A percentile compares a stretch with the other conserved stretches of the same genome.
These are phyloP conservation scores for Thymelicus acteon DNA, from an alignment of 2,888 invertebrate genomes.

Conservation along the genomic window DNA sequence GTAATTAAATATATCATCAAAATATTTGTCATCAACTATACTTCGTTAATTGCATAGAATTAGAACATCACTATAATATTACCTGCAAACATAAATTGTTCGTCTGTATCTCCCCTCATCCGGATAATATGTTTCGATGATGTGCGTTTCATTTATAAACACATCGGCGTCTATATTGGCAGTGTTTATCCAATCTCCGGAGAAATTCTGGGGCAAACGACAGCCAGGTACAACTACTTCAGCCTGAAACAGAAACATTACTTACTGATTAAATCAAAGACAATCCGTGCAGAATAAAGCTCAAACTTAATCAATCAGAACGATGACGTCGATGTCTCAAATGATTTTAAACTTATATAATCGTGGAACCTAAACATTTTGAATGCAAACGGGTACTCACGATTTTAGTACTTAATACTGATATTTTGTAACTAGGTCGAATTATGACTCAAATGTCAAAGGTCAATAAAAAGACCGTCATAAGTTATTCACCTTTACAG, in stretches of 20 bases:
- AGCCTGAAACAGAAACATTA: conserved; percentile 78
- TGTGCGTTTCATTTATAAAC: conserved; percentile 97
- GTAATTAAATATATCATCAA: too few species aligned
- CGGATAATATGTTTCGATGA: conserved; percentile 97
- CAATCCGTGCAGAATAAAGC: too few species aligned
- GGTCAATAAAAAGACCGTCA: neutral
- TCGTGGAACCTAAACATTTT: too few species aligned
- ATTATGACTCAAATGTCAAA: too few species aligned
- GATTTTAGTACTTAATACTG: too few species aligned
- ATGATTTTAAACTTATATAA: too few species aligned
- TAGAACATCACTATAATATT: conserved; percentile 3
- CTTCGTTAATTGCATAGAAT: too few species aligned
- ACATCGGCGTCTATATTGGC: conserved; percentile 98
- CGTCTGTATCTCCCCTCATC: conserved; percentile 94
- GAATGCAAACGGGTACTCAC: too few species aligned
- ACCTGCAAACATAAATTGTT: conserved; percentile 96
- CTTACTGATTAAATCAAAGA: neutral
- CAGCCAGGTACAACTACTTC: conserved; percentile 96
- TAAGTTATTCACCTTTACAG: conserved; percentile 84
- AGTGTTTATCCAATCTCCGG: conserved; percentile 98
- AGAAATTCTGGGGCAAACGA: conserved; percentile 96
- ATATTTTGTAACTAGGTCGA: too few species aligned
- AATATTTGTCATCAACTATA: too few species aligned
- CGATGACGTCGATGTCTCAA: too few species aligned
- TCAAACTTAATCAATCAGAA: too few species aligned